phyloP scores from a whole-genome alignment of 2,888 invertebrate genomes.

The Creontiades dilutus region DNA sequence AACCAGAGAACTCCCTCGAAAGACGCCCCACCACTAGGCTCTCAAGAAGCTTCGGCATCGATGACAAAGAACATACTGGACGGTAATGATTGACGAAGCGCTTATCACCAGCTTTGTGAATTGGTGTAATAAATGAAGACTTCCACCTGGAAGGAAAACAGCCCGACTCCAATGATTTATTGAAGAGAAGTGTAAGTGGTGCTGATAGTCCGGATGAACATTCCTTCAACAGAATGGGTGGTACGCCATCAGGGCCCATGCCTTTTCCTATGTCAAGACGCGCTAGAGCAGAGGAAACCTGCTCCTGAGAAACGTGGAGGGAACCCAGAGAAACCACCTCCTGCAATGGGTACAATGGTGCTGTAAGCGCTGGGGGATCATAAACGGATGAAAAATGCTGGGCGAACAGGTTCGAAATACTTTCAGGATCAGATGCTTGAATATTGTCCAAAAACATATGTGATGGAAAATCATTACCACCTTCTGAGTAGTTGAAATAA shows the following conservation, averaged over 20 bases:
- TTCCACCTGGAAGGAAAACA: neutral
- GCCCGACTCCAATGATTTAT: neutral
- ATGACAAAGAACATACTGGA: neutral
- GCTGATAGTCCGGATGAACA: neutral
- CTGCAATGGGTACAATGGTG: neutral
- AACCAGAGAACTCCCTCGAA: neutral
- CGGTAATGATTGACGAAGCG: neutral
- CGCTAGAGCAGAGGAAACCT: no score
- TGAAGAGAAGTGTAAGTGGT: neutral
- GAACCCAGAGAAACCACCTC: no score
- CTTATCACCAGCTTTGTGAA: neutral
- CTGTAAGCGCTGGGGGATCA: neutral
- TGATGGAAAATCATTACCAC: neutral
- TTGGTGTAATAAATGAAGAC: neutral
- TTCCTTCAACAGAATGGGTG: neutral
- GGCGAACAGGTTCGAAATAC: neutral
- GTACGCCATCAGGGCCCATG: neutral
- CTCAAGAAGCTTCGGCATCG: neutral
- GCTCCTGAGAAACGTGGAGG: no score
- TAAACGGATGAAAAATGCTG: neutral
- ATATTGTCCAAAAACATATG: neutral
- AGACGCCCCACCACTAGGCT: neutral
- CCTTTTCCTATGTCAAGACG: neutral
- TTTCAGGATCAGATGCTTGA: neutral
- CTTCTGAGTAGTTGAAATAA: constrained; percentile 7